Evolutionary conservation across 2,797 vertebrate species (phyloP), one percentile per base, ranked within the genome.

Genomic region (Peromyscus melanophrys): DNA sequence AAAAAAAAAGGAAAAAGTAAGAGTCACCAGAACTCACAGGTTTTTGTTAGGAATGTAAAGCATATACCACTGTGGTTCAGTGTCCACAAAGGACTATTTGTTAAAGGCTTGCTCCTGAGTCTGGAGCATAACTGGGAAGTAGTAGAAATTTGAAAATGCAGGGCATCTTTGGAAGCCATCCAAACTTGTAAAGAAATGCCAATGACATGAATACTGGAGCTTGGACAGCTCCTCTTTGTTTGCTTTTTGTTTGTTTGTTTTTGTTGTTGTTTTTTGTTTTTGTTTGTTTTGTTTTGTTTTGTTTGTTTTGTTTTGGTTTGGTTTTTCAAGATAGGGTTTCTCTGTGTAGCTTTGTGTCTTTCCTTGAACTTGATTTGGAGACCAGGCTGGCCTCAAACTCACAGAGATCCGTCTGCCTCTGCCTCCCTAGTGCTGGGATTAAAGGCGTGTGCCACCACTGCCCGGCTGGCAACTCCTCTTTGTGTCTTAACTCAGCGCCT

Each of bases 61-160:
- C 0, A 3, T n/a, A 37, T 0, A 61, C 21, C 0, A 21, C 25
- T 84, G 46, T 40, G 46, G 14, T 23, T 31, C 43, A n/a, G 55
- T 49, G 34, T 5, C 2, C 3, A n/a, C 34, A 3, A 13, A 76
- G 10, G 16, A 16, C 7, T n/a, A 9, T 23, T 4, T 31, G 2
- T 37, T 40, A 63, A 49, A 73, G 23, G 25, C 23, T 52, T 76
- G 43, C 11, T n/a, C 55, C 25, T 12, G 4, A 29, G 6, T 31
- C 25, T 0, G 14, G 7, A 14, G 17, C 17, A 9, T 19, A 25
- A 13, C 34, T 55, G 57, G 11, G 12, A 63, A 61, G 17, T 13
- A 21, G 57, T 5, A 49, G 43, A 23, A 52, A 37, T 49, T 14
- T 52, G 13, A 76, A 63, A 43, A 29, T 3, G 7, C 17, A n/a